Conservation (phyloP, 2,888 invertebrate genomes). For the Dicyrtoma fusca region DNA sequence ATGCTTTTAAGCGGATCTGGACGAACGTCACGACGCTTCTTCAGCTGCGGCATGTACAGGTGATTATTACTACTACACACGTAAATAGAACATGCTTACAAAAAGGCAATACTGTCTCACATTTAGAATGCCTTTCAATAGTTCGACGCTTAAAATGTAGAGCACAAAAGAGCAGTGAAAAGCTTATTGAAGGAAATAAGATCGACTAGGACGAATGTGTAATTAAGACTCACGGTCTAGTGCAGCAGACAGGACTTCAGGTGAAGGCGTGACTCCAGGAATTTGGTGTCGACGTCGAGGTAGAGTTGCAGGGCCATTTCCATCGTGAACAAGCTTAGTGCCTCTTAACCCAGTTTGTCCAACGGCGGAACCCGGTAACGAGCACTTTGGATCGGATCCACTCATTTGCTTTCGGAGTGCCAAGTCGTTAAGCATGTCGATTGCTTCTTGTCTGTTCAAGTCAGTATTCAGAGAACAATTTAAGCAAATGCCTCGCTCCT, state of each 20-base stretch:
- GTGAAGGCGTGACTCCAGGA: slow-evolving; percentile 52
- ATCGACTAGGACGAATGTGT: too few species aligned
- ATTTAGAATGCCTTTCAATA: too few species aligned
- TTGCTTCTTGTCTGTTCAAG: slow-evolving; percentile 70
- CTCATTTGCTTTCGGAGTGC: slow-evolving; percentile 75
- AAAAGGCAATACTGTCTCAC: too few species aligned
- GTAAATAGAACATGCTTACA: too few species aligned
- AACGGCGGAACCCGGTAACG: slow-evolving; percentile 47
- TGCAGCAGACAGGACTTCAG: slow-evolving; percentile 57
- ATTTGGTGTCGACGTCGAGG: slow-evolving; percentile 49
- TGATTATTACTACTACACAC: too few species aligned
- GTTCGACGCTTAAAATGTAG: too few species aligned
- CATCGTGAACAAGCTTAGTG: slow-evolving; percentile 31
- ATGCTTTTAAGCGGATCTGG: too few species aligned
- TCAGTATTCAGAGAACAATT: background rate
- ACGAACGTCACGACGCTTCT: too few species aligned
- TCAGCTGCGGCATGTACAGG: too few species aligned
- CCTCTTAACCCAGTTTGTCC: slow-evolving; percentile 47
- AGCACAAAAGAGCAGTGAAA: too few species aligned
- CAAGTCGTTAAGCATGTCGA: slow-evolving; percentile 80
- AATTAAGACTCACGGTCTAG: slow-evolving; percentile 56
- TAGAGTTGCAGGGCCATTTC: slow-evolving; percentile 53
- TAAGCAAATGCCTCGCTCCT: too few species aligned
- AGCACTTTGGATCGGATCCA: slow-evolving; percentile 57
- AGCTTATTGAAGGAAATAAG: too few species aligned